phyloP scores from a whole-genome alignment of 2,797 vertebrate genomes.

The Chloroceryle amazona region DNA sequence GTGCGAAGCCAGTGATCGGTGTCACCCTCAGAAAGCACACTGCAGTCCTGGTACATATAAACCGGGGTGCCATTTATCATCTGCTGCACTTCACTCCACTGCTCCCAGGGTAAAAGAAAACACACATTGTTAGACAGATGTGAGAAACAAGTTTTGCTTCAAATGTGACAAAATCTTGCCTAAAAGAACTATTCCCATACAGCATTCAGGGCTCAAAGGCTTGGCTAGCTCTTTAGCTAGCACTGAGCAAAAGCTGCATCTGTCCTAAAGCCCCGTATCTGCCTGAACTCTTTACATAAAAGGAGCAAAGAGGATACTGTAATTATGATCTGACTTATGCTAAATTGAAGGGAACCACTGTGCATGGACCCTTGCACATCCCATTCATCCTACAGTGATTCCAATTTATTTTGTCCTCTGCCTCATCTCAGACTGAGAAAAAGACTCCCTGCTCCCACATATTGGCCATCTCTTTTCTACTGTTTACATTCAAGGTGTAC shows the following conservation, averaged over 20 bases:
- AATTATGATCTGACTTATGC: background rate
- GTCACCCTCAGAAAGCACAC: constrained; percentile 68
- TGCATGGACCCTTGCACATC: background rate
- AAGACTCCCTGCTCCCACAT: background rate
- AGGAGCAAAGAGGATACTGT: background rate
- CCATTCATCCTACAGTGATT: background rate
- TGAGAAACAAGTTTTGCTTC: background rate
- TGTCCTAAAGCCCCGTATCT: background rate
- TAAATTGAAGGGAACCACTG: background rate
- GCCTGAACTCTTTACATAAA: background rate
- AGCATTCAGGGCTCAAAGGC: background rate
- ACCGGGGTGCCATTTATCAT: constrained; percentile 80
- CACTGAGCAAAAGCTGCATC: background rate
- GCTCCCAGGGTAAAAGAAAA: background rate
- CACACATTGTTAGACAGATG: background rate
- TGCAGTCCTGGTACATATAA: constrained; percentile 86
- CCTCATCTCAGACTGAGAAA: background rate
- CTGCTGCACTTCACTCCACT: constrained; percentile 83
- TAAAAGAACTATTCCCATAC: background rate
- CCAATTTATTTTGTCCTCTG: background rate
- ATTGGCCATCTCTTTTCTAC: background rate
- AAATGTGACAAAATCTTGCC: background rate
- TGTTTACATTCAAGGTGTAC: background rate
- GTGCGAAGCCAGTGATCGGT: constrained; percentile 84
- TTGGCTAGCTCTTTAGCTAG: background rate